Evolutionary conservation across 1,140 invertebrate genomes (phyloP), one percentile per base, ranked within the genome.

Genomic region (Drosophila athabasca): DNA sequence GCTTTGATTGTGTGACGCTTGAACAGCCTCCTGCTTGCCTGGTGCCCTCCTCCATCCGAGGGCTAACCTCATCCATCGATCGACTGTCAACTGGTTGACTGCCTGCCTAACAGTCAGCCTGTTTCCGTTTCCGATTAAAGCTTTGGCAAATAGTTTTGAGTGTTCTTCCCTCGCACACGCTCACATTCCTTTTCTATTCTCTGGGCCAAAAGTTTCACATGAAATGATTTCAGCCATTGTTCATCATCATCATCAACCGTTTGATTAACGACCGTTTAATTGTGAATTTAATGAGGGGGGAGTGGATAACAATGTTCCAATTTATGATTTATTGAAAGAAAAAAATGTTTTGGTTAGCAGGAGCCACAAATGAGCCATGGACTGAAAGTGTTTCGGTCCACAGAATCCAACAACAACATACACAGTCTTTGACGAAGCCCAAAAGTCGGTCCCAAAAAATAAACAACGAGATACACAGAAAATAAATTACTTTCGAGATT

Each of bases 81-180:
- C 78, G 80, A 71, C 67, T 83, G 82, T 85, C 82, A 83, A 79
- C 70, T 55, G 79, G 79, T 44, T 83, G 79, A 83, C 79, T 83
- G 79, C 70, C 75, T 83, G 79, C 79, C 79, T 79, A 83, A 83
- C 80, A 79, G 79, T 79, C 76, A 82, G 78, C 67, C 83, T 76
- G 83, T 83, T 88, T 88, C 83, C 83, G 83, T 83, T 88, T 88
- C 83, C 83, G 83, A 88, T 88, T 88, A 83, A 88, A 88, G 76
- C 83, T 65, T 69, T 69, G 71, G 76, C 79, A 88, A 11, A 88
- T 88, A 88, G 83, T 87, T 87, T 87, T 76, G 79, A 81, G 54
- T 77, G 70, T 68, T 5, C 31, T 60, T 15, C 44, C 35, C 44
- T 22, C 53, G 45, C 62, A 31, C 31, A 17, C n/a, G 15, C 22